Conservation (phyloP, 92 coral and sea anemone species). For the Porites divaricata region DNA sequence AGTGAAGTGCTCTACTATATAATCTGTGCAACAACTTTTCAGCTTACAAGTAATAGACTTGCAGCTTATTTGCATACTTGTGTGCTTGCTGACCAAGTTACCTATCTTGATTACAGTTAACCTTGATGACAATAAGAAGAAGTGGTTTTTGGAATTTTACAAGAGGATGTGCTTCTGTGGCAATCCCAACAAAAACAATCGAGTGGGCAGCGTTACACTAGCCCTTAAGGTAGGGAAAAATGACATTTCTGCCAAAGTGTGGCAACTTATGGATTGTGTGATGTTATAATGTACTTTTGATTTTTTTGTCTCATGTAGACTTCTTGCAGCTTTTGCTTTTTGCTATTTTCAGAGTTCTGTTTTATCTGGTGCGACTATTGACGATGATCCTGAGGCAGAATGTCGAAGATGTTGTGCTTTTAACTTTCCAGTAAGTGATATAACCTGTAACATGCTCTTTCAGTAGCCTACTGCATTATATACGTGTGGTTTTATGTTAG, state of each 20-base stretch:
- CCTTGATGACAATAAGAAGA: conserved; percentile 86
- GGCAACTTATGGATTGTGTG: not conserved
- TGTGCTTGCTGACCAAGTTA: not conserved
- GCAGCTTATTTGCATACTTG: no score
- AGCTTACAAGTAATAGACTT: no score
- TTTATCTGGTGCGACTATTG: conserved; percentile 80
- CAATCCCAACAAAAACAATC: conserved; percentile 78
- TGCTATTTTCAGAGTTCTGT: conserved; percentile 66
- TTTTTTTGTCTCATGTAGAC: no score
- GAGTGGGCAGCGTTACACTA: conserved; percentile 89
- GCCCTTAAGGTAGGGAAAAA: conserved; percentile 80
- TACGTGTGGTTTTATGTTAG: no score
- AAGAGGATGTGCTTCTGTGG: conserved; percentile 86
- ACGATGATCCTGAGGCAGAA: conserved; percentile 94
- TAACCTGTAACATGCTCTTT: not conserved
- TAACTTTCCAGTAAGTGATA: conserved; percentile 88
- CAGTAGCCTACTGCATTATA: no score
- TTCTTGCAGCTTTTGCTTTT: not conserved
- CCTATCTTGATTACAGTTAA: conserved; percentile 69
- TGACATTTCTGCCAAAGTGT: not conserved
- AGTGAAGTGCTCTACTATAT: no score
- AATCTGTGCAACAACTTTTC: no score
- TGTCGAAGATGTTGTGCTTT: conserved; percentile 97
- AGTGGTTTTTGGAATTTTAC: conserved; percentile 95
- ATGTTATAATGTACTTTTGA: no score